A percentile compares a stretch with the other conserved stretches of the same genome.
Conservation (phyloP, 1,140 invertebrate genomes). For the Rhopalosiphum maidis region DNA sequence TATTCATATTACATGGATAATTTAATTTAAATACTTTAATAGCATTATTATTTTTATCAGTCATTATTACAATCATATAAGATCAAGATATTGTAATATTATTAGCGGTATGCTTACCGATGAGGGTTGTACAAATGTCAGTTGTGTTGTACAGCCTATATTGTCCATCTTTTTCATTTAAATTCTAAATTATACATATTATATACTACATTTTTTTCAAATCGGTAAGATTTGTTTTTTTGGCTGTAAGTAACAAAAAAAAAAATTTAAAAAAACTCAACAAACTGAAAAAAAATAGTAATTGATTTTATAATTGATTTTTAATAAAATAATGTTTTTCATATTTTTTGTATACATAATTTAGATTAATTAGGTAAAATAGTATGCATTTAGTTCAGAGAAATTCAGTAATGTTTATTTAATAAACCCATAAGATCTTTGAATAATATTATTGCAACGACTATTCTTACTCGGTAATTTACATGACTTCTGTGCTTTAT, state of each 20-base stretch:
- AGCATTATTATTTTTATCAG: neutral
- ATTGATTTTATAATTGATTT: too few species aligned
- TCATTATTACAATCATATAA: neutral
- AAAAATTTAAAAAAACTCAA: neutral
- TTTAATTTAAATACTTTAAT: neutral
- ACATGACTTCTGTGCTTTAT: neutral
- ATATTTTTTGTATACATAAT: too few species aligned
- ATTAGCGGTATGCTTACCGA: neutral
- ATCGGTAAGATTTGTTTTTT: neutral
- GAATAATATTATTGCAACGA: neutral
- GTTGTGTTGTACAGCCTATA: too few species aligned
- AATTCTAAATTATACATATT: too few species aligned
- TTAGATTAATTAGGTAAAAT: neutral
- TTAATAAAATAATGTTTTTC: too few species aligned
- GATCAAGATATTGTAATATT: neutral
- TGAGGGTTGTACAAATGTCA: neutral
- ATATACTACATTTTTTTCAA: too few species aligned
- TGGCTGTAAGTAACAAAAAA: neutral
- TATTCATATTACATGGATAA: neutral
- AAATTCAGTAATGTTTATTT: neutral
- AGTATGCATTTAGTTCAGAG: neutral
- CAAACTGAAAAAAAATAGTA: too few species aligned
- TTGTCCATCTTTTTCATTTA: too few species aligned
- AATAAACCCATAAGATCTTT: neutral
- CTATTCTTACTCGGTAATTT: neutral